These are phyloP conservation scores for Acinonyx jubatus DNA, from an alignment of 2,113 vertebrate species.

Conservation along the genomic window DNA sequence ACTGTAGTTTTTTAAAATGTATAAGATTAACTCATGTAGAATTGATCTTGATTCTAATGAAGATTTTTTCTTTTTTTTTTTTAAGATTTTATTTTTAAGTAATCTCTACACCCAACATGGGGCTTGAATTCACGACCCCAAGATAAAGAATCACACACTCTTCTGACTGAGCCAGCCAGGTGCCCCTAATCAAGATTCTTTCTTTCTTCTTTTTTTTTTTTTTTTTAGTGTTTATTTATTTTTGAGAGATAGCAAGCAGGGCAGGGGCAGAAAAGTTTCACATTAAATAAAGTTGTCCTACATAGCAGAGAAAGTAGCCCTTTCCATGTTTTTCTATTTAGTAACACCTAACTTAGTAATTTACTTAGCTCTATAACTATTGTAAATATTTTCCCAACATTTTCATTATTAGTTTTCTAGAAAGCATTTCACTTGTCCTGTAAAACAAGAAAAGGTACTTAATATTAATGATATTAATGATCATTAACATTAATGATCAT, in stretches of 20 bases:
- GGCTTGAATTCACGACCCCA: no score
- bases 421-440: not conserved
- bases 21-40: not conserved
- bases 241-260: no score
- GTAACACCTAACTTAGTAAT: not conserved
- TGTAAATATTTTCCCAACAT: slow-evolving; percentile 34
- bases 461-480: not conserved
- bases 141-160: no score
- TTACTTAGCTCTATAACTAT: not conserved
- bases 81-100: no score
- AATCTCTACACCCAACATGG: no score
- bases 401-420: slow-evolving; percentile 20
- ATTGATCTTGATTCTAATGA: not conserved
- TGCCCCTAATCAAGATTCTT: no score
- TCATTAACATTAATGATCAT: not conserved
- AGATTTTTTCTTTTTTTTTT: not conserved
- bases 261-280: not conserved
- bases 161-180: no score
- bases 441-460: not conserved
- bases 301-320: not conserved
- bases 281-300: not conserved
- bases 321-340: not conserved
- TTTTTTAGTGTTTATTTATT: no score
- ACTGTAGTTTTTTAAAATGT: no score
- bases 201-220: no score